A percentile compares a stretch with the other conserved stretches of the same genome.
These are phyloP conservation scores for Lepilemur ruficaudatus DNA, from an alignment of 2,797 vertebrate genomes.

Conservation along the genomic window DNA sequence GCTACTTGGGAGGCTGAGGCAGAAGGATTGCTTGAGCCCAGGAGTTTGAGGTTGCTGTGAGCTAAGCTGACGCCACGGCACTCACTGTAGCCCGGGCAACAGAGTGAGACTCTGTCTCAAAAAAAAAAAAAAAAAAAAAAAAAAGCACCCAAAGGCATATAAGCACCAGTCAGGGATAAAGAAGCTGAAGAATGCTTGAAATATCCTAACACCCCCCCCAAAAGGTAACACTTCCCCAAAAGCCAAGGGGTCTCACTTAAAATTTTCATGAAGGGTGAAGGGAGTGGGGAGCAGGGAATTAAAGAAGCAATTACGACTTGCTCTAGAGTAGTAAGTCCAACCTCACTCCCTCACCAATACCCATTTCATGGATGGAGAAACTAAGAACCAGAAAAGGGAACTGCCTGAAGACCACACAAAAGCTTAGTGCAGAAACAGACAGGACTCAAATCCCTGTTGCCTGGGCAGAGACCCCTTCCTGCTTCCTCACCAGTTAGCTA, in stretches of 20 bases:
- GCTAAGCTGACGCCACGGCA: no score
- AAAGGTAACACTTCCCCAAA: neutral
- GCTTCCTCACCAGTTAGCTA: neutral
- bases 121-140: no score
- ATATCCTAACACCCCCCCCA: neutral
- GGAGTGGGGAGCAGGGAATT: neutral
- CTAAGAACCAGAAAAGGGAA: slow-evolving; percentile 36
- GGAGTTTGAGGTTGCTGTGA: no score
- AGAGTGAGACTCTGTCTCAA: no score
- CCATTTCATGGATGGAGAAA: slow-evolving; percentile 42
- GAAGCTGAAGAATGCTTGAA: neutral
- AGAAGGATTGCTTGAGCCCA: no score
- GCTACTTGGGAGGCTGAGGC: no score
- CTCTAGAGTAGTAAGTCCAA: neutral
- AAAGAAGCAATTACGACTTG: slow-evolving; percentile 34
- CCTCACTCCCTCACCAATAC: neutral
- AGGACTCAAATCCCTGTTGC: neutral
- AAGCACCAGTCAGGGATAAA: neutral
- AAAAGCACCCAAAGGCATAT: neutral
- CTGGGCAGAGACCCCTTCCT: neutral
- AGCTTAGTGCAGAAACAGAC: neutral
- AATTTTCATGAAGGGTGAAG: neutral
- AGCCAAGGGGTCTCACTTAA: neutral
- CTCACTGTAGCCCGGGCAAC: no score
- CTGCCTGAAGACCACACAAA: neutral